A percentile compares a stretch with the other conserved stretches of the same genome.
These are phyloP conservation scores for Phymanthus crucifer DNA, from an alignment of 92 coral and sea anemone genomes.

Conservation along the genomic window DNA sequence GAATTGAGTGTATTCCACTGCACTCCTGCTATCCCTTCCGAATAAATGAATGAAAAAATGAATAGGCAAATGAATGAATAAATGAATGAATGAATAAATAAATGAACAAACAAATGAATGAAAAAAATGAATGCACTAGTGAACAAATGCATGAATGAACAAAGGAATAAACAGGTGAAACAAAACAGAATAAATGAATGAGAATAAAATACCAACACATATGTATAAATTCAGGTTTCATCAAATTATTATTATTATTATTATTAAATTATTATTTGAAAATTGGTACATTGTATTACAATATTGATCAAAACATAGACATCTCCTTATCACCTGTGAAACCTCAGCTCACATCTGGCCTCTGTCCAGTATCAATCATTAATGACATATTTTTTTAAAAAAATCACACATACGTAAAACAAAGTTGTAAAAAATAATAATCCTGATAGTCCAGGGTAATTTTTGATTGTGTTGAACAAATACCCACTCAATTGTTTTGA, in stretches of 20 bases:
- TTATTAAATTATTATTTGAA: too few relatives aligned
- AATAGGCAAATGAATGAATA: not conserved
- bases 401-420: not conserved
- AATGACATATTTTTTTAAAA: not conserved
- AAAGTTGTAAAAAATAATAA: not conserved
- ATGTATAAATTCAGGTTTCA: too few relatives aligned
- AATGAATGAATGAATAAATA: not conserved
- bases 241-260: not conserved
- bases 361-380: constrained; percentile 5
- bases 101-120: not conserved
- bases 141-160: not conserved
- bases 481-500: not conserved
- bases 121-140: not conserved
- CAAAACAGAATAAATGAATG: not conserved
- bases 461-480: not conserved
- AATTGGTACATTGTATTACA: too few relatives aligned
- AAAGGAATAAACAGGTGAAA: not conserved
- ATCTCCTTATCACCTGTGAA: not conserved
- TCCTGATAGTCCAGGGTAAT: not conserved
- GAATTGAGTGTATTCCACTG: too few relatives aligned
- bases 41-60: too few relatives aligned
- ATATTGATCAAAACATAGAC: not conserved
- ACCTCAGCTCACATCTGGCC: constrained; percentile 21
- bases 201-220: not conserved
- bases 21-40: too few relatives aligned